These are phyloP conservation scores for Falco peregrinus DNA, from an alignment of 2,797 vertebrate species.

Conservation along the genomic window DNA sequence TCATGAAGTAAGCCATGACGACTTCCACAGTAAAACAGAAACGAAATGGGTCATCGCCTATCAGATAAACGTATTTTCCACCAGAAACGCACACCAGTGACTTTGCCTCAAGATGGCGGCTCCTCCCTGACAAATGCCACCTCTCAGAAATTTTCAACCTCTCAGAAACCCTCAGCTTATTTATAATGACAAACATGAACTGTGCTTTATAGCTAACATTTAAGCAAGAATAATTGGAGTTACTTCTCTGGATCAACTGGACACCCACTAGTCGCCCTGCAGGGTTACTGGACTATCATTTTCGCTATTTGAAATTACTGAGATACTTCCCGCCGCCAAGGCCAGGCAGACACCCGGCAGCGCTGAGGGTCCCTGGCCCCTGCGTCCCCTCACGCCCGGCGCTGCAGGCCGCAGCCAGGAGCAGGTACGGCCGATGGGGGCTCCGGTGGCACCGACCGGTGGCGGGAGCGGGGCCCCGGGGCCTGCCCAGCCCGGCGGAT, in stretches of 20 bases:
- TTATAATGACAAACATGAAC: neutral
- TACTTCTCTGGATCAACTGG: neutral
- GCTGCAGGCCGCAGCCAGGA: neutral
- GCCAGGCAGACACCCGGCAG: accelerated
- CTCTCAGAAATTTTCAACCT: neutral
- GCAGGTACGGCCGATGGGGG: accelerated
- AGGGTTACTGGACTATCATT: accelerated
- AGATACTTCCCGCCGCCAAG: accelerated
- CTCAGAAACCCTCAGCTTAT: neutral
- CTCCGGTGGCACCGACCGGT: neutral
- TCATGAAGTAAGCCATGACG: neutral
- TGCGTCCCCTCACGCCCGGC: accelerated
- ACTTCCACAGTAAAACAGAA: neutral
- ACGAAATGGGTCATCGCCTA: accelerated
- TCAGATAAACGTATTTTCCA: neutral
- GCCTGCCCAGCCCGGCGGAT: no score
- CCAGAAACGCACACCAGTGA: neutral
- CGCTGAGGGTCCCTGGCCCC: accelerated
- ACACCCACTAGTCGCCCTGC: accelerated
- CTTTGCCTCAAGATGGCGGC: neutral
- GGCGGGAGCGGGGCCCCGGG: neutral
- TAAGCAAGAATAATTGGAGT: neutral
- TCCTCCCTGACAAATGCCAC: neutral
- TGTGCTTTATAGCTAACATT: neutral
- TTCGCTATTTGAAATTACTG: accelerated